Evolutionary conservation across 2,797 vertebrate species (phyloP).

Genomic region (Rhadinocentrus ornatus): DNA sequence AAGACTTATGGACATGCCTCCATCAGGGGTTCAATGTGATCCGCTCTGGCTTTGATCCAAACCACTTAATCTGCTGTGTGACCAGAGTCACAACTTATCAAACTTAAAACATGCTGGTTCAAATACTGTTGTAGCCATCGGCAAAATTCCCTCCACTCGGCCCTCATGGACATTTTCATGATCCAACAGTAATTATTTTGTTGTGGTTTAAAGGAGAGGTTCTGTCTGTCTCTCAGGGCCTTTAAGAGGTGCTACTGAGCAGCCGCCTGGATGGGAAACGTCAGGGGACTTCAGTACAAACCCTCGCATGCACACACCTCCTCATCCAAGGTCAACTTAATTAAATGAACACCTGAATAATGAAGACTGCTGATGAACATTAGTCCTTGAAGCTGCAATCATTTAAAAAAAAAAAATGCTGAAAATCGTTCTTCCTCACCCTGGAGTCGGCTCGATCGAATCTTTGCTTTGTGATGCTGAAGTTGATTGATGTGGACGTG

Average conservation of each 20-base stretch:
- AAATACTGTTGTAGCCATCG: constrained; percentile 28
- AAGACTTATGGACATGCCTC: constrained; percentile 4
- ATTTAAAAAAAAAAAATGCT: constrained; percentile 51
- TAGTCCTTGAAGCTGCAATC: constrained; percentile 69
- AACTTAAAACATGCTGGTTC: constrained; percentile 36
- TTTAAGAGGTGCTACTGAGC: constrained; percentile 73
- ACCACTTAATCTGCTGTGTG: constrained; percentile 18
- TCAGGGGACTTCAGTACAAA: constrained; percentile 49
- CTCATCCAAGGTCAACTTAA: constrained; percentile 31
- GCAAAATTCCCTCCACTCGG: constrained; percentile 42
- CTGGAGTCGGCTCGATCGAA: constrained; percentile 41
- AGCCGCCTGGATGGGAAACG: constrained; percentile 66
- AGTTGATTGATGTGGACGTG: constrained; percentile 17
- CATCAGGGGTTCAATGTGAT: not conserved
- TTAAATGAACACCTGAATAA: constrained; percentile 44
- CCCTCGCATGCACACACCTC: constrained; percentile 27
- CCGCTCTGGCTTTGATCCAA: constrained; percentile 30
- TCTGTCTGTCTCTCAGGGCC: constrained; percentile 78
- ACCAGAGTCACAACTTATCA: constrained; percentile 37
- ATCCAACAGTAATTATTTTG: constrained; percentile 22
- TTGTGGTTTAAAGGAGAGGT: constrained; percentile 44
- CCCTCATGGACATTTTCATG: constrained; percentile 26
- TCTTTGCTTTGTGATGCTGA: constrained; percentile 21
- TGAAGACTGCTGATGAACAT: constrained; percentile 53
- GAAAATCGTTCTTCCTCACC: constrained; percentile 73